Base-by-base conservation (phyloP, 1,140 invertebrate species). In the Calephelis nemesis region DNA sequence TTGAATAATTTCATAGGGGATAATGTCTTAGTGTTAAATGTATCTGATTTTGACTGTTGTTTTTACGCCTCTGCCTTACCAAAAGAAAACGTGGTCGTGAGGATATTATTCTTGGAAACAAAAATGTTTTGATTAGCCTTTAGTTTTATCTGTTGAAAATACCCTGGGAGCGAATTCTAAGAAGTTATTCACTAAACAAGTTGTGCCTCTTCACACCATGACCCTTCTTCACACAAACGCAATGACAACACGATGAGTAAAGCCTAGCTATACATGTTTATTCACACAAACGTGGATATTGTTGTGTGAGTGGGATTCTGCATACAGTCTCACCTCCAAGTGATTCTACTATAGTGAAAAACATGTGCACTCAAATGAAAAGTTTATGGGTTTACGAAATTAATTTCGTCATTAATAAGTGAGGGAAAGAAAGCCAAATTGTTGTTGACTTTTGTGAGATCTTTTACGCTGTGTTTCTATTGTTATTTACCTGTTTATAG, bases 151-250 rank as follows among this genome's bases (percentile, higher is more conserved):
- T 60, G 12, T 8, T 40, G 19, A 60, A 60, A 60, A 60, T 60
- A 40, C 58, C 70, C 75, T 73, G 75, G 83, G 77, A 81, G 78
- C 76, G 77, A 82, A 79, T 89, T 88, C 83, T 82, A 74, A 84
- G 84, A 88, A 88, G 82, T 83, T 82, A 82, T 85, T 83, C 82
- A 84, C 82, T 73, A 87, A 87, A 87, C 87, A 82, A 87, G 85
- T 88, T 86, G 80, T 80, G 81, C 75, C 74, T 81, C 76, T 77
- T 69, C 73, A 74, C 77, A 71, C 73, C 71, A 73, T 40, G 58
- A 60, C 30, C 30, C 58, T 60, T 60, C 11, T 60, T 70, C 52
- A 72, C 69, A 63, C 76, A 74, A 54, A 62, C 11, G 63, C 69
- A 70, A 66, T 68, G 72, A 78, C 69, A 74, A 72, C 74, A 71